Conservation (phyloP, 2,888 invertebrate species). For the Balanococcus diminutus region DNA sequence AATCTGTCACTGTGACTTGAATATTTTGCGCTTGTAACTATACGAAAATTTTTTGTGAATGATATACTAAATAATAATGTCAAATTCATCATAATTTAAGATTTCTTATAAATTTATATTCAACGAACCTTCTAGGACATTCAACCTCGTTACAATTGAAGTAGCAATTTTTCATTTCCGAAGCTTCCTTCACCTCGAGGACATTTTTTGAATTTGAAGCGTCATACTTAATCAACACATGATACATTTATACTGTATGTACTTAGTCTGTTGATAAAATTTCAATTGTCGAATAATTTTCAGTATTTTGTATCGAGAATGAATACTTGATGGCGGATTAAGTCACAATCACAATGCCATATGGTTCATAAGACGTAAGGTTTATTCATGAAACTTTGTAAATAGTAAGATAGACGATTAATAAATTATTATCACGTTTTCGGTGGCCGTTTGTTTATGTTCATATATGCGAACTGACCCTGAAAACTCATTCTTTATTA, state of each 20-base stretch:
- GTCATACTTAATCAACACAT: not conserved
- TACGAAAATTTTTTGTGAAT: too few relatives aligned
- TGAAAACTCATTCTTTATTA: not conserved
- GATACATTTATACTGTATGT: not conserved
- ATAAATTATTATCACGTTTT: constrained; percentile 32
- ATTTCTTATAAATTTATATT: too few relatives aligned
- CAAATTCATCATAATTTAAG: too few relatives aligned
- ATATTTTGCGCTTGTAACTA: too few relatives aligned
- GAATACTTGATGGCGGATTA: constrained; percentile 12
- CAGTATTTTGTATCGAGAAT: not conserved
- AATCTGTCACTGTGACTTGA: too few relatives aligned
- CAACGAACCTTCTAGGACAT: too few relatives aligned
- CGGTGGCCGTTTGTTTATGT: constrained; percentile 1
- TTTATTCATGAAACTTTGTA: not conserved
- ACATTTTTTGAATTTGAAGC: not conserved
- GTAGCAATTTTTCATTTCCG: too few relatives aligned
- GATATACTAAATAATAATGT: too few relatives aligned
- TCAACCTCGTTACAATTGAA: too few relatives aligned
- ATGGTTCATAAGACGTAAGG: not conserved
- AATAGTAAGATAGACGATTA: not conserved
- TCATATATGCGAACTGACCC: not conserved
- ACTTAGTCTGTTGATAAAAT: not conserved
- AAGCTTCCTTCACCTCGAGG: not conserved
- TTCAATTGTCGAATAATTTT: not conserved
- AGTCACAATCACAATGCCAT: not conserved